Percentiles rank a stretch among this genome's conserved stretches.
These are phyloP conservation scores for Gallinago paraguaiae DNA, from an alignment of 2,113 vertebrate genomes.

Conservation along the genomic window DNA sequence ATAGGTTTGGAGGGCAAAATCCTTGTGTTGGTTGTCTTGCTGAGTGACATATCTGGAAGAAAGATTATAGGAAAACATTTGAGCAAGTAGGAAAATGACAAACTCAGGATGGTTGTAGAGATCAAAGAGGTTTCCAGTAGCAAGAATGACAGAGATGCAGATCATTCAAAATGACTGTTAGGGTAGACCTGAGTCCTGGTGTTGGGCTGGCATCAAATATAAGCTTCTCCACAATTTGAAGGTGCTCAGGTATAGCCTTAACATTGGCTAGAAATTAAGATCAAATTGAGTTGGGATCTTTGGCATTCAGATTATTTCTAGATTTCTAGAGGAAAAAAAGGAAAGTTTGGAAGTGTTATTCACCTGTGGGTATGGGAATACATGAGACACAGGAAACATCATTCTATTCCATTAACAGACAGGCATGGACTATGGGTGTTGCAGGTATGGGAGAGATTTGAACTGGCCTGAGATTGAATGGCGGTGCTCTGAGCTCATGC, in stretches of 20 bases:
- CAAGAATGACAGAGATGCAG: not conserved
- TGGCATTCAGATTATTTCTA: not conserved
- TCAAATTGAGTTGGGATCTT: not conserved
- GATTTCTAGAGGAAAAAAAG: not conserved
- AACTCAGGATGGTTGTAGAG: not conserved
- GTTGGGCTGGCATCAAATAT: not conserved
- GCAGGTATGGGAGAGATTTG: not conserved
- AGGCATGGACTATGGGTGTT: not conserved
- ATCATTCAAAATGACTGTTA: not conserved
- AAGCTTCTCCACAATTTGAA: not conserved
- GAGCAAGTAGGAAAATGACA: not conserved
- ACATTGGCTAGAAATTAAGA: accelerated
- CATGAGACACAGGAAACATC: not conserved
- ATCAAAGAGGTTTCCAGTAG: not conserved
- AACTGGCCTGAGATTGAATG: not conserved
- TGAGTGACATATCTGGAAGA: not conserved
- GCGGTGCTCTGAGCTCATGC: not conserved
- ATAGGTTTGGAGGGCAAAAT: not conserved
- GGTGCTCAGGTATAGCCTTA: not conserved
- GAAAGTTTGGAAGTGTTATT: not conserved
- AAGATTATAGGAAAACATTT: not conserved
- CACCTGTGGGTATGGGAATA: not conserved
- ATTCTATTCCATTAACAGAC: not conserved
- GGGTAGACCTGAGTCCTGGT: not conserved
- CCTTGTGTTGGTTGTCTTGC: not conserved